These are phyloP conservation scores for Grantiella picta DNA, from an alignment of 2,113 vertebrate species.

Conservation along the genomic window DNA sequence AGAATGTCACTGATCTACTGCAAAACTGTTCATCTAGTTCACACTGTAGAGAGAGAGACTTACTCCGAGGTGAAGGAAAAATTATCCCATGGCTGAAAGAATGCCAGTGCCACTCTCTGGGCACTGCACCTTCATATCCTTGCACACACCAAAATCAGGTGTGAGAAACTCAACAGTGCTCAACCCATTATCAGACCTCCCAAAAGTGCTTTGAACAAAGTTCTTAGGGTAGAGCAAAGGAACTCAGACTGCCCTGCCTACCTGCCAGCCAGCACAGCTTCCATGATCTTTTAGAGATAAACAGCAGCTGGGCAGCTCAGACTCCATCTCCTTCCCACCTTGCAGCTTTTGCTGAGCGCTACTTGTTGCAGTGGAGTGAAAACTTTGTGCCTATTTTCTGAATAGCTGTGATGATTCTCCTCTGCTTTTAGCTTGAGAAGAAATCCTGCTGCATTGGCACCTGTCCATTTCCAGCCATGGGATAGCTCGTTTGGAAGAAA, in stretches of 20 bases:
- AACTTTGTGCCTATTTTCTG: background rate
- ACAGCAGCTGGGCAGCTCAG: background rate
- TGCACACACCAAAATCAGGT: background rate
- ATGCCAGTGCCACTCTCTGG: background rate
- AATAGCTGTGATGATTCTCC: background rate
- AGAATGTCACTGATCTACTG: background rate
- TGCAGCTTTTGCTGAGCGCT: background rate
- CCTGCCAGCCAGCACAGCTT: background rate
- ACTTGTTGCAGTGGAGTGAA: background rate
- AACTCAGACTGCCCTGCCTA: background rate
- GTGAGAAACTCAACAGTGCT: background rate
- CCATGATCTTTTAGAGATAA: background rate
- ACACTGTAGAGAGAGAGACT: background rate
- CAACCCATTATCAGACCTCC: background rate
- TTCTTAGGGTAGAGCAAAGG: background rate
- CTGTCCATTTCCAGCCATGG: conserved; percentile 37
- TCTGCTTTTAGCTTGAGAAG: background rate
- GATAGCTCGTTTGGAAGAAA: conserved; percentile 7
- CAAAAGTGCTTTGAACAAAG: background rate
- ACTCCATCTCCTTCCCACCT: background rate
- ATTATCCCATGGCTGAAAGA: conserved; percentile 50
- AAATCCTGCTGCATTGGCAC: background rate
- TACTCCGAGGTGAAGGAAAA: background rate
- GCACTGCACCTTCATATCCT: background rate
- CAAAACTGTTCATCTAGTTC: background rate